These are phyloP conservation scores for Brachyistius frenatus DNA, from an alignment of 2,113 vertebrate species.

Conservation along the genomic window DNA sequence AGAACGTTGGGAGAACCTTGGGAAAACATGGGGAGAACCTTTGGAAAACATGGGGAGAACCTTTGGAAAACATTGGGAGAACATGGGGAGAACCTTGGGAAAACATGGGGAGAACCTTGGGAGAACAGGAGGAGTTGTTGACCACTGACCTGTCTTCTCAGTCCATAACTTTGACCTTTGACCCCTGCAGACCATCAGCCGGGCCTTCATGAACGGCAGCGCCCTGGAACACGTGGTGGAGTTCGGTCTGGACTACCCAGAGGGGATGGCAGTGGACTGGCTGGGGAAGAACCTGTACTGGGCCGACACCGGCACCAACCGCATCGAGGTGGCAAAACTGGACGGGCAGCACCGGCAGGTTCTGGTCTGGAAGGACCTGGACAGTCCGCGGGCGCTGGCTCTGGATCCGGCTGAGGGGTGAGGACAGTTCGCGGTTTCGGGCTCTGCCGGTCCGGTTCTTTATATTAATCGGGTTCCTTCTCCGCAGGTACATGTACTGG, in stretches of 20 bases:
- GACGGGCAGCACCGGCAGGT: slow-evolving; percentile 96
- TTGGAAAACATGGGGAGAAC: too few relatives aligned
- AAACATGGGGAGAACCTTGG: too few relatives aligned
- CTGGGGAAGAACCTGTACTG: slow-evolving; percentile 98
- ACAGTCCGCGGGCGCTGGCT: slow-evolving; percentile 93
- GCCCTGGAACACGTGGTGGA: slow-evolving; percentile 95
- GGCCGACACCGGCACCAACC: slow-evolving; percentile 96
- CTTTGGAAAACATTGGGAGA: too few relatives aligned
- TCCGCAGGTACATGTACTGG: slow-evolving; percentile 95
- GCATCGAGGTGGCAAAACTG: slow-evolving; percentile 95
- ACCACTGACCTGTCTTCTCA: background rate
- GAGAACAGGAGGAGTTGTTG: background rate
- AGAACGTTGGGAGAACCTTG: too few relatives aligned
- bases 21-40: too few relatives aligned
- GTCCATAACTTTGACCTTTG: background rate
- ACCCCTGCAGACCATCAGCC: slow-evolving; percentile 92
- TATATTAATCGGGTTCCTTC: slow-evolving; percentile 8
- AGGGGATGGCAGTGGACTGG: slow-evolving; percentile 99
- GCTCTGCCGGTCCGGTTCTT: background rate
- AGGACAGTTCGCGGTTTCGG: slow-evolving; percentile 21
- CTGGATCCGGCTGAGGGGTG: slow-evolving; percentile 95
- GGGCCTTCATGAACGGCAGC: slow-evolving; percentile 97
- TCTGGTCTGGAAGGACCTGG: slow-evolving; percentile 96
- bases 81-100: too few relatives aligned
- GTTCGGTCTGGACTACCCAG: slow-evolving; percentile 96